A percentile compares a stretch with the other conserved stretches of the same genome.
phyloP scores from a whole-genome alignment of 2,113 vertebrate genomes.

The Corythornis vintsioides region DNA sequence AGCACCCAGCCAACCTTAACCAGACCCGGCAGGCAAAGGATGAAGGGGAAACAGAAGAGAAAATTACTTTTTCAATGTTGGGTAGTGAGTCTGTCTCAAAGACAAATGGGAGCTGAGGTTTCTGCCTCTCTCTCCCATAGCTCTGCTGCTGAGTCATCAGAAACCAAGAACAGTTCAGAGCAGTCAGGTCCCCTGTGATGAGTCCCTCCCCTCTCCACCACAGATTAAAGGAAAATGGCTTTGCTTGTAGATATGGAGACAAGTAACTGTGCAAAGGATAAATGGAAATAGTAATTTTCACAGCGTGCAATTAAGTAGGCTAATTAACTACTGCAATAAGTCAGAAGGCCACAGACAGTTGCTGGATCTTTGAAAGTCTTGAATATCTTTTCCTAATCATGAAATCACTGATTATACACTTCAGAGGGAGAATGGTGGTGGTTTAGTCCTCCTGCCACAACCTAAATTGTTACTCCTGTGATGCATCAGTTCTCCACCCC shows the following conservation, averaged over 20 bases:
- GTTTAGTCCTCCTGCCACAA: not conserved
- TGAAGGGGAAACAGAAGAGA: not conserved
- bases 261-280: not conserved
- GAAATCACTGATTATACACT: not conserved
- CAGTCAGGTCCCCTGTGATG: not conserved
- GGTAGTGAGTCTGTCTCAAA: not conserved
- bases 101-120: not conserved
- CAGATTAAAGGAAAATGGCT: not conserved
- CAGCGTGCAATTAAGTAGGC: not conserved
- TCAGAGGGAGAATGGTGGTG: not conserved
- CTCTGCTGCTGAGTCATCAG: not conserved
- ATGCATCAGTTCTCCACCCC: not conserved
- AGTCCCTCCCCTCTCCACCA: not conserved
- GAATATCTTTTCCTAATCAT: not conserved
- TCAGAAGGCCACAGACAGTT: not conserved
- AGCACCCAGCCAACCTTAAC: not conserved
- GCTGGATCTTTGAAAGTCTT: not conserved
- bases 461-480: not conserved
- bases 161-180: not conserved
- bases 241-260: not conserved
- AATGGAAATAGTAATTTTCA: not conserved
- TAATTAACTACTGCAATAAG: not conserved
- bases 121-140: not conserved
- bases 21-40: not conserved
- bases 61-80: not conserved